These are phyloP conservation scores for Pardosa pseudoannulata DNA, from an alignment of 2,888 invertebrate species.

Conservation along the genomic window DNA sequence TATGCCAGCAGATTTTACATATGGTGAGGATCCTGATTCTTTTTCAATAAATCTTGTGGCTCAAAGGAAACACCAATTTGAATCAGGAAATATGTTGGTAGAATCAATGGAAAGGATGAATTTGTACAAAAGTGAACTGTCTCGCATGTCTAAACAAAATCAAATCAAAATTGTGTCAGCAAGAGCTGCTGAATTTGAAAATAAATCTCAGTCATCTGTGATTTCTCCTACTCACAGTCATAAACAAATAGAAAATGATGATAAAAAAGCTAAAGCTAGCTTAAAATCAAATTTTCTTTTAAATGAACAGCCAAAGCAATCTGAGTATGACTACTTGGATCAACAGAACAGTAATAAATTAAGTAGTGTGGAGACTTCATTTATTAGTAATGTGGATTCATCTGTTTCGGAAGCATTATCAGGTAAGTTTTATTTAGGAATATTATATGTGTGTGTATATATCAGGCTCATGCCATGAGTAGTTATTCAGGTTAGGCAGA, in stretches of 20 bases:
- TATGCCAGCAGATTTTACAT: constrained; percentile 36
- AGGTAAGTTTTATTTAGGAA: neutral
- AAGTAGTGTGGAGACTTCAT: neutral
- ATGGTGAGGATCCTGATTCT: constrained; percentile 32
- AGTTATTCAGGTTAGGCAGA: too few relatives aligned
- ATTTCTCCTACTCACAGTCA: neutral
- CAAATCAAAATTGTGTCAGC: constrained; percentile 76
- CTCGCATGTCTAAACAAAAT: constrained; percentile 81
- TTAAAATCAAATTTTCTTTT: constrained; percentile 6
- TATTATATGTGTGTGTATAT: too few relatives aligned
- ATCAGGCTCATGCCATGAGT: too few relatives aligned
- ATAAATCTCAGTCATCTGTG: constrained; percentile 25
- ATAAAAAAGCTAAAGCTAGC: constrained; percentile 11
- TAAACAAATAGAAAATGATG: constrained; percentile 3
- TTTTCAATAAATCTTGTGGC: constrained; percentile 83
- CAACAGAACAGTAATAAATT: constrained; percentile 46
- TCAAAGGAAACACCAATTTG: constrained; percentile 85
- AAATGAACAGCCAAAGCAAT: constrained; percentile 15
- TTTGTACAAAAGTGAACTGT: constrained; percentile 76
- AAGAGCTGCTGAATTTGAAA: constrained; percentile 77
- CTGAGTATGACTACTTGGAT: constrained; percentile 41
- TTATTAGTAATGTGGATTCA: neutral
- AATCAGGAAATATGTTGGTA: constrained; percentile 80
- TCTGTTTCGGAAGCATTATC: neutral
- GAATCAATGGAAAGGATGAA: constrained; percentile 77